Base-by-base conservation (phyloP, 1,140 invertebrate genomes). In the Drosophila mojavensis region DNA sequence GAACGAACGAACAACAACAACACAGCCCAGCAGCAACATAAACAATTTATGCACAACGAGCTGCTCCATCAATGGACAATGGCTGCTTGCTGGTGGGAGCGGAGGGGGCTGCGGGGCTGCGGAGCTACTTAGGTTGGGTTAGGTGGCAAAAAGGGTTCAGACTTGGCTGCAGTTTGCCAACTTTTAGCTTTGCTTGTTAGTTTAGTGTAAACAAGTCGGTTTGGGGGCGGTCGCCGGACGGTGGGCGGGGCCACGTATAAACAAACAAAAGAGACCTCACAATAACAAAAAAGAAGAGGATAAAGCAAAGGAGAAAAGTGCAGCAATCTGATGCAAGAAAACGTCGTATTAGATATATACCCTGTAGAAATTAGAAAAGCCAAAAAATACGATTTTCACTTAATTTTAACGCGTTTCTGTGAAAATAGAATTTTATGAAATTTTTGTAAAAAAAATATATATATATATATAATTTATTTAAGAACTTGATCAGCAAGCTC, bases 21-120 rank as follows among this genome's bases (percentile, higher is more conserved):
- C 47, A 59, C 13, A 60, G 45, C 55, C 36, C 39, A 39, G 47
- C 64, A 61, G 58, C 63, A 75, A 85, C 79, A 86, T 85, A 70
- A 86, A 86, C 79, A 88, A 86, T 86, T 86, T 88, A 86, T 88
- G 82, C 68, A 77, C 82, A 76, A 86, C 78, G 72, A 85, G 63
- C 62, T 63, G 56, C 62, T 60, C 64, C 76, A 76, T 83, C 72
- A 74, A 78, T 74, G 68, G 53, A 26, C 45, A 47, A 47, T 47
- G 43, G 43, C n/a, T 17, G 43, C 17, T 7, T 28, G 51, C 48
- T 28, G 47, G 55, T 20, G 9, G 17, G 6, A 51, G 17, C 4
- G 13, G 24, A 10, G 13, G 43, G 41, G 48, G 9, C 33, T 1
- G 7, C 6, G 33, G 20, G 10, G n/a, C 15, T 45, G 17, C 17